phyloP scores from a whole-genome alignment of 2,113 vertebrate genomes.

The Fulmarus glacialis region DNA sequence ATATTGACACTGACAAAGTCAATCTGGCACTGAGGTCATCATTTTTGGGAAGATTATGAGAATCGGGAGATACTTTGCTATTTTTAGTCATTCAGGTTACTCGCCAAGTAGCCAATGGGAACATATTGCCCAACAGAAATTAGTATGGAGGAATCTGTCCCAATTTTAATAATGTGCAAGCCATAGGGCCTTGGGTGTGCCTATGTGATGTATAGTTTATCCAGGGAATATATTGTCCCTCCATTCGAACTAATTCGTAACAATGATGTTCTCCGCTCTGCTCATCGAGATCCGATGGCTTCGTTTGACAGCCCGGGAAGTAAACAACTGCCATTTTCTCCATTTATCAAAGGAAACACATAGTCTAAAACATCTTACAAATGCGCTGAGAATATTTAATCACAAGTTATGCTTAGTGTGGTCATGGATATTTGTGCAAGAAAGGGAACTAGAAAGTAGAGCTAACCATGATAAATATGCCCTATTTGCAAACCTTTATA shows the following conservation, averaged over 20 bases:
- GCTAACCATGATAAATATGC: conserved; percentile 76
- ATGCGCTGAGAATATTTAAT: conserved; percentile 16
- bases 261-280: background rate
- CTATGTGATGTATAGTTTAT: background rate
- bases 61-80: background rate
- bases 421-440: conserved; percentile 33
- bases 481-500: conserved; percentile 75
- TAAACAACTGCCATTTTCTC: background rate
- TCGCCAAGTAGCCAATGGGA: background rate
- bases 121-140: background rate
- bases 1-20: conserved; percentile 15
- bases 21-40: background rate
- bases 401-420: background rate
- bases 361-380: background rate
- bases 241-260: background rate
- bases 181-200: background rate
- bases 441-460: conserved; percentile 37
- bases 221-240: background rate
- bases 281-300: background rate
- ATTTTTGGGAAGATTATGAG: background rate
- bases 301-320: background rate
- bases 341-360: background rate
- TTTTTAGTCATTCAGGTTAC: background rate
- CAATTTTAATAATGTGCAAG: background rate
- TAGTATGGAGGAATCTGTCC: background rate